A percentile compares a stretch with the other conserved stretches of the same genome.
phyloP scores from a whole-genome alignment of 1,140 invertebrate species.

The Plodia interpunctella region DNA sequence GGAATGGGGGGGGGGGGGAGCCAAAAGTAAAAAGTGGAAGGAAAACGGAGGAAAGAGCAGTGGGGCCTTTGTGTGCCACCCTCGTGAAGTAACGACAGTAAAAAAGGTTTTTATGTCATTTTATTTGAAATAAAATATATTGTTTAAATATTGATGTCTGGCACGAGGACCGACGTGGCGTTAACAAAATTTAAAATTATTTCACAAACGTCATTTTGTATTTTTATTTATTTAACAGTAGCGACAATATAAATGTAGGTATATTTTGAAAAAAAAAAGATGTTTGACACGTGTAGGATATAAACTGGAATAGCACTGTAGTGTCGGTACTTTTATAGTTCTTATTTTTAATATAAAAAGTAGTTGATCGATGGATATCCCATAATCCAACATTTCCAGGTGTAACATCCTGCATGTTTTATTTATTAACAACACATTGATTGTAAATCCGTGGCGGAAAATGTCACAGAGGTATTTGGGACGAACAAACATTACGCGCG shows the following conservation, averaged over 20 bases:
- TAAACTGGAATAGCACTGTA: too few relatives aligned
- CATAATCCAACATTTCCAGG: neutral
- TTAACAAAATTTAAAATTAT: too few relatives aligned
- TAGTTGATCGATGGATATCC: neutral
- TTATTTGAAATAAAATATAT: too few relatives aligned
- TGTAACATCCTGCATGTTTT: neutral
- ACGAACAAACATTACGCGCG: neutral
- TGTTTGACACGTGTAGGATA: too few relatives aligned
- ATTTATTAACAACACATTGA: constrained; percentile 4
- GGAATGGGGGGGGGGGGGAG: constrained; percentile 25
- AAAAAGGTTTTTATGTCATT: neutral
- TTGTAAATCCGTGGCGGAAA: neutral
- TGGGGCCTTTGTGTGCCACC: constrained; percentile 55
- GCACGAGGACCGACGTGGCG: too few relatives aligned
- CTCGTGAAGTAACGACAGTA: constrained; percentile 37
- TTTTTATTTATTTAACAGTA: too few relatives aligned
- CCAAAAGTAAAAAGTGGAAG: constrained; percentile 60
- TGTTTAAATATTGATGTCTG: too few relatives aligned
- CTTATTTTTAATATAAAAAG: neutral
- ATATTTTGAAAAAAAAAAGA: too few relatives aligned
- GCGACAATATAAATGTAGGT: too few relatives aligned
- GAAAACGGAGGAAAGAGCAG: constrained; percentile 52
- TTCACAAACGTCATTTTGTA: too few relatives aligned
- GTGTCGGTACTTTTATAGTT: too few relatives aligned
- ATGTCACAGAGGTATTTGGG: neutral